Evolutionary conservation across 2,888 invertebrate genomes (phyloP).

Genomic region (Auanema sp.): DNA sequence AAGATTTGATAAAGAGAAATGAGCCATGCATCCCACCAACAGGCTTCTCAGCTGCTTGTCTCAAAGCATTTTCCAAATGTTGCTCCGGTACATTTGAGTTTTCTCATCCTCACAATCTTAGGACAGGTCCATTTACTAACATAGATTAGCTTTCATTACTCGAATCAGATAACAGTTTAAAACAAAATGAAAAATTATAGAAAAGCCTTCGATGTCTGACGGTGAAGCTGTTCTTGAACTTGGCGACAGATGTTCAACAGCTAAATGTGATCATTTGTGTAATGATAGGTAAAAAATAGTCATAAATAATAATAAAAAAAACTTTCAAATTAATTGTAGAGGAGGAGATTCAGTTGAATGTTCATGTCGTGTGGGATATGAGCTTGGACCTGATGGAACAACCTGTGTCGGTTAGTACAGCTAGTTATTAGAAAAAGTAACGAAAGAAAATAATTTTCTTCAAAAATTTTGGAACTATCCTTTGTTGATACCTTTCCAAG

Average conservation of each 20-base stretch:
- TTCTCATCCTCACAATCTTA: conserved; percentile 27
- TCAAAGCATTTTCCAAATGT: conserved; percentile 60
- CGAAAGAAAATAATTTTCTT: neutral
- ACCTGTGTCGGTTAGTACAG: conserved; percentile 55
- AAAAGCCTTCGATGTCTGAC: conserved; percentile 22
- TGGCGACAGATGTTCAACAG: conserved; percentile 50
- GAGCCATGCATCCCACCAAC: conserved; percentile 55
- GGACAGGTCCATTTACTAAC: conserved; percentile 22
- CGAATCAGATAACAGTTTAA: too few species aligned
- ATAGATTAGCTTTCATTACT: too few species aligned
- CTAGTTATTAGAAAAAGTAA: conserved; percentile 5
- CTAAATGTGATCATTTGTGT: conserved; percentile 62
- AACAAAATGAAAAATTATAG: neutral
- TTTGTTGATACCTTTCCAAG: neutral
- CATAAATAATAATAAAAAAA: neutral
- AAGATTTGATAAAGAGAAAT: conserved; percentile 51
- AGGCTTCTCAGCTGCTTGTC: conserved; percentile 57
- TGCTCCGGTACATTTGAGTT: conserved; percentile 44
- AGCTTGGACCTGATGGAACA: conserved; percentile 56
- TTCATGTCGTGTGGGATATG: conserved; percentile 58
- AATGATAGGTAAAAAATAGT: conserved; percentile 39
- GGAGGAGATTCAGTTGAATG: conserved; percentile 57
- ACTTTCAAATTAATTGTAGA: conserved; percentile 13
- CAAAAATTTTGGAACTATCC: too few species aligned
- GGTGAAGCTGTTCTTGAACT: conserved; percentile 29